Evolutionary conservation across 2,797 vertebrate species (phyloP), one percentile per base, ranked within the genome.

Genomic region (Channallabes apus): DNA sequence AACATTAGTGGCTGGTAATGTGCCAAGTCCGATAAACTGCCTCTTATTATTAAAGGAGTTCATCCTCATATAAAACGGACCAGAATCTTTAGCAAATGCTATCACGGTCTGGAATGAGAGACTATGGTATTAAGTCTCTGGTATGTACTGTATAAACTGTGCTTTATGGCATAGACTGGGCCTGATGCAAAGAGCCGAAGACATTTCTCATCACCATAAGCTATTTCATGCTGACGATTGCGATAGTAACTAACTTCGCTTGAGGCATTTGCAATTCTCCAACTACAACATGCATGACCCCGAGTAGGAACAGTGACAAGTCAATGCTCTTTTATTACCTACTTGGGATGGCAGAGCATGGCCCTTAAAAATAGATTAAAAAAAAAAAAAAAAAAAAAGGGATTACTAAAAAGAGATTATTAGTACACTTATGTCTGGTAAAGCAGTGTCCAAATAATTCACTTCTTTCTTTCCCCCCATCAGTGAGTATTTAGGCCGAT

Each of bases 401-500:
- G 6, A 38, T 24, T 38, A 61, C 29, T 11, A 78, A n/a, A n/a
- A n/a, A 62, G 22, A 38, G 22, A 32, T 27, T 4, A 18, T 35
- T 59, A 58, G 6, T n/a, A 38, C 35, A 71, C n/a, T 9, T 14
- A 38, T 54, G 46, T 27, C 68, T 73, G 22, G 27, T 81, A 61
- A 27, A 65, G 17, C 59, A 75, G 41, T 65, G 56, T 29, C 27
- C 64, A 64, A 88, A 84, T 54, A 67, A 35, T 84, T 84, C 67
- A 69, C 46, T 58, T 83, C 82, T 80, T 58, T 77, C 11, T 56
- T 76, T 78, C 73, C 46, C 46, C 78, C 83, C 78, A 86, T 83
- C 82, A 80, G 56, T 86, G 27, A 77, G 67, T 76, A 89, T 89
- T 82, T 88, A 89, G 90, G 89, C 76, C 90, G 84, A 89, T 89